Percentiles rank a stretch among this genome's conserved stretches.
These are phyloP conservation scores for Rhabdomys dilectus DNA, from an alignment of 2,113 vertebrate species.

Conservation along the genomic window DNA sequence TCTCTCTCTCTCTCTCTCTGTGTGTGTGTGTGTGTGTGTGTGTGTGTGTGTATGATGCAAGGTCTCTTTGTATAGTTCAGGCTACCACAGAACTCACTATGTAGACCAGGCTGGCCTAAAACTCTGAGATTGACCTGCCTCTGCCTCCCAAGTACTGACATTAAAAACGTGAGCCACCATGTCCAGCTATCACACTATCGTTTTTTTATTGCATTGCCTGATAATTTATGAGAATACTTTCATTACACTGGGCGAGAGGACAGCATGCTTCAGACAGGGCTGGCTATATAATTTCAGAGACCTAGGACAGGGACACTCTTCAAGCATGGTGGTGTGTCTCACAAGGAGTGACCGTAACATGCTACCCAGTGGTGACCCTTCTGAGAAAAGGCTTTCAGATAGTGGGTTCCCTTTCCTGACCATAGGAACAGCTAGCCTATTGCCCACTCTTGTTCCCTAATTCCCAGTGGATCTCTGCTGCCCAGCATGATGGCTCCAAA, in stretches of 20 bases:
- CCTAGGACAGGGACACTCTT: not conserved
- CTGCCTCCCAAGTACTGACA: not conserved
- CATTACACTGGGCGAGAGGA: not conserved
- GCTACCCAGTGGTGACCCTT: not conserved
- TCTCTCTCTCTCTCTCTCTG: no score
- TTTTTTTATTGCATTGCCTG: not conserved
- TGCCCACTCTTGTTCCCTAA: fast-evolving
- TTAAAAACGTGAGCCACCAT: not conserved
- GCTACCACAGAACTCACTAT: not conserved
- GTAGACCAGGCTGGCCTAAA: not conserved
- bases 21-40: no score
- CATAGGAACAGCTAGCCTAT: not conserved
- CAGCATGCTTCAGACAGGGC: not conserved
- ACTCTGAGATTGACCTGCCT: not conserved
- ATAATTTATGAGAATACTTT: not conserved
- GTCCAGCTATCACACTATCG: not conserved
- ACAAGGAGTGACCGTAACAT: not conserved
- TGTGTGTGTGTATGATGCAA: not conserved
- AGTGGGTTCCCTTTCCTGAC: not conserved
- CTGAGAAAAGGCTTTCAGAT: not conserved
- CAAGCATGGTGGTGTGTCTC: not conserved
- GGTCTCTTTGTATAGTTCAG: not conserved
- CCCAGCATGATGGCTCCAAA: fast-evolving
- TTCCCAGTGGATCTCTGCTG: not conserved
- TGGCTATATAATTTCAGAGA: not conserved